Percentiles rank a stretch among this genome's conserved stretches.
These are phyloP conservation scores for Drosophila nr. perissopoda DNA, from an alignment of 2,888 invertebrate genomes.

Conservation along the genomic window DNA sequence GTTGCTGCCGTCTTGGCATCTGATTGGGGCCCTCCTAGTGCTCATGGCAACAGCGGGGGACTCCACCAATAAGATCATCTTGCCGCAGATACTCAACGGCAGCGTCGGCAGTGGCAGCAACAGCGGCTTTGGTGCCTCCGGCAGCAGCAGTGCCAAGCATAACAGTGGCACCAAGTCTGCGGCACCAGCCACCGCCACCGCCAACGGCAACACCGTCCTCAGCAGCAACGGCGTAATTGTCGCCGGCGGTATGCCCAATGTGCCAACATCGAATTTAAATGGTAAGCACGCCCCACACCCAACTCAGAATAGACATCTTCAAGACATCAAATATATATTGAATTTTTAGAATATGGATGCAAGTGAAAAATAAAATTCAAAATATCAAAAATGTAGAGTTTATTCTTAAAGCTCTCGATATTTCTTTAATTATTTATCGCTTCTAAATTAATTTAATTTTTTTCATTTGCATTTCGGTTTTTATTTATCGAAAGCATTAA, in stretches of 20 bases:
- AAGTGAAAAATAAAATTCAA: neutral
- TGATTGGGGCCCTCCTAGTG: constrained; percentile 85
- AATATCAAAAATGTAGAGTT: neutral
- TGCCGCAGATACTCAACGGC: constrained; percentile 80
- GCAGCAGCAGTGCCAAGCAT: constrained; percentile 36
- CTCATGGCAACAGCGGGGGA: constrained; percentile 85
- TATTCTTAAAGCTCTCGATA: neutral
- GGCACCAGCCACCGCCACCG: constrained; percentile 34
- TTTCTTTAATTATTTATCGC: neutral
- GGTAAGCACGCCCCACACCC: constrained; percentile 68
- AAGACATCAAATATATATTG: neutral
- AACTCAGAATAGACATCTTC: neutral
- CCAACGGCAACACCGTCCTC: constrained; percentile 64
- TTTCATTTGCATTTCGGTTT: neutral
- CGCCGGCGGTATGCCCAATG: constrained; percentile 74
- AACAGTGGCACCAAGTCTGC: constrained; percentile 47
- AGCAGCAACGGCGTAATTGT: constrained; percentile 80
- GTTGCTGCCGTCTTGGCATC: constrained; percentile 84
- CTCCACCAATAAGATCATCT: constrained; percentile 84
- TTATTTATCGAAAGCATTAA: neutral
- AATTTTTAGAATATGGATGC: neutral
- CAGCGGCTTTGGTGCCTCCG: constrained; percentile 20
- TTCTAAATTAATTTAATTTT: neutral
- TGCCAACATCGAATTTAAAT: constrained; percentile 81
- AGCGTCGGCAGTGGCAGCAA: constrained; percentile 49